Evolutionary conservation across 2,113 vertebrate genomes (phyloP).

Genomic region (Eptesicus fuscus): DNA sequence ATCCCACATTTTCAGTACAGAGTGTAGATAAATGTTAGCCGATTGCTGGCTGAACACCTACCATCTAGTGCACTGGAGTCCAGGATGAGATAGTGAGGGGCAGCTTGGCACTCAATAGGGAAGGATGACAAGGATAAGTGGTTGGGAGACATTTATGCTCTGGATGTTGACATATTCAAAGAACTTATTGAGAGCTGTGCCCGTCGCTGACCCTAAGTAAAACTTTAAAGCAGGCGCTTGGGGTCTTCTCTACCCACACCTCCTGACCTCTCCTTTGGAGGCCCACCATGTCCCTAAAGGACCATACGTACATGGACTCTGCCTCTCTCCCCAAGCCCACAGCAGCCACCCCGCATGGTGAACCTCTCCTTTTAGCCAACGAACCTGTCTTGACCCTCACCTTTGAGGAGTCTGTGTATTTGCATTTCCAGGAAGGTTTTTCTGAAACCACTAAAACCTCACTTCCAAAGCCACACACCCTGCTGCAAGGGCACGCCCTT

Average conservation of each 20-base stretch:
- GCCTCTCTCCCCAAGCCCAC: not conserved
- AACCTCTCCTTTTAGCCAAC: not conserved
- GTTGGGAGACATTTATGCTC: not conserved
- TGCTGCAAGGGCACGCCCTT: not conserved
- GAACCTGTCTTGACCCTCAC: not conserved
- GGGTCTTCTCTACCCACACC: not conserved
- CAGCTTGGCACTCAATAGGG: not conserved
- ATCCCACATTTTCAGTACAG: not conserved
- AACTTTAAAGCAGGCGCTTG: not conserved
- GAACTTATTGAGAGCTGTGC: not conserved
- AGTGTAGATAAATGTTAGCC: not conserved
- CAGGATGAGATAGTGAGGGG: not conserved
- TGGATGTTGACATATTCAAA: not conserved
- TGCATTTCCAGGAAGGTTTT: slow-evolving; percentile 17
- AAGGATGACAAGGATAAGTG: not conserved
- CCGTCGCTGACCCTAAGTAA: not conserved
- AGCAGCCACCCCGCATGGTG: too few species aligned
- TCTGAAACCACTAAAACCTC: not conserved
- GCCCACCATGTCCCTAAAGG: not conserved
- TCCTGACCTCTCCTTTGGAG: not conserved
- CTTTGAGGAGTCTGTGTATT: not conserved
- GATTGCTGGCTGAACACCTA: not conserved
- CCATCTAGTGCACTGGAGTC: not conserved
- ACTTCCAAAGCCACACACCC: not conserved
- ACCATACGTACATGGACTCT: not conserved